Evolutionary conservation across 2,797 vertebrate genomes (phyloP).

Genomic region (Eurystomus glaucurus): DNA sequence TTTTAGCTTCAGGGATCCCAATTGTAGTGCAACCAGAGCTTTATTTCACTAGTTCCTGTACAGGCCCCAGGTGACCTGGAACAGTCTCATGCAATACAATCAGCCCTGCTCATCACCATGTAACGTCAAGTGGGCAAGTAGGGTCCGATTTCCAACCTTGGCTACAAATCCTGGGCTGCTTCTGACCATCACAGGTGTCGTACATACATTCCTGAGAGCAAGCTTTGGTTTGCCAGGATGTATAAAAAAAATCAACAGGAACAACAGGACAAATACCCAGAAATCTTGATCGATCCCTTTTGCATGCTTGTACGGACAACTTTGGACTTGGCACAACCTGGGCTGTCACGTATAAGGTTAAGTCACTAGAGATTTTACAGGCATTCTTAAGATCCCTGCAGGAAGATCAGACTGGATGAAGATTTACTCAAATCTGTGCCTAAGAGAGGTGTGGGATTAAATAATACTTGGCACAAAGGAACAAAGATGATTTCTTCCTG

Average conservation of each 20-base stretch:
- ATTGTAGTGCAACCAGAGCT: not conserved
- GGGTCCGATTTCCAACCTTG: not conserved
- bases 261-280: not conserved
- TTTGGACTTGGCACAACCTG: not conserved
- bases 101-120: not conserved
- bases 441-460: not conserved
- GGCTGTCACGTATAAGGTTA: not conserved
- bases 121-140: not conserved
- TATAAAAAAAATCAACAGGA: not conserved
- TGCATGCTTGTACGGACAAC: not conserved
- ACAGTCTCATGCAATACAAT: not conserved
- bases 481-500: not conserved
- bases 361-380: not conserved
- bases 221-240: not conserved
- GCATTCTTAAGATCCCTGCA: not conserved
- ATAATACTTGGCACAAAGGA: not conserved
- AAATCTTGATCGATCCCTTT: not conserved
- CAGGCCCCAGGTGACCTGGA: not conserved
- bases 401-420: not conserved
- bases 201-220: not conserved
- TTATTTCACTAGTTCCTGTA: not conserved
- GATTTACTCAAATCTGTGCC: not conserved
- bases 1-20: not conserved
- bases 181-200: not conserved
- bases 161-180: not conserved